Conservation (phyloP, 2,797 vertebrate genomes). For the Syndactyla subalaris region DNA sequence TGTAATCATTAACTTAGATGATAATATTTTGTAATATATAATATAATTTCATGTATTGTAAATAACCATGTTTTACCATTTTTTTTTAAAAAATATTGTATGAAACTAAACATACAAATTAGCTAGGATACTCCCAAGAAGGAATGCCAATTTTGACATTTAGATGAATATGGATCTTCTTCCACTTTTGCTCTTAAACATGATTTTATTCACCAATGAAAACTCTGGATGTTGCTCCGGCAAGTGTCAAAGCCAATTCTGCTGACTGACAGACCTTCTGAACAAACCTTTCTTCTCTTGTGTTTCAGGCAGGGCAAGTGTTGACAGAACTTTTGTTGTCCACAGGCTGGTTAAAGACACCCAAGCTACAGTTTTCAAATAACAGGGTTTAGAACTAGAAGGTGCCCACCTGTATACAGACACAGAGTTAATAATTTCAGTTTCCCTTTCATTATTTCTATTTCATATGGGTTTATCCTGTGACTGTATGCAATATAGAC, state of each 20-base stretch:
- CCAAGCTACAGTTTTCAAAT: background rate
- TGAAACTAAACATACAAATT: background rate
- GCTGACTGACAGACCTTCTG: background rate
- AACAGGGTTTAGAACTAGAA: background rate
- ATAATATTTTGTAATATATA: background rate
- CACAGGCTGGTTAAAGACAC: background rate
- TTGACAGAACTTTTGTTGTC: background rate
- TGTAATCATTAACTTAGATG: background rate
- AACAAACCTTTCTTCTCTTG: background rate
- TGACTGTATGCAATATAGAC: too few species aligned
- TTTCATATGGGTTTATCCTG: background rate
- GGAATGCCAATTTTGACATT: background rate
- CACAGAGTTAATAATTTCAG: background rate
- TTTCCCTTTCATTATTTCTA: background rate
- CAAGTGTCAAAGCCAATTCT: background rate
- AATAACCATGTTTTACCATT: background rate
- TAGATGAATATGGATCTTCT: background rate
- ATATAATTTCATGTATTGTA: background rate
- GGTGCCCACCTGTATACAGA: background rate
- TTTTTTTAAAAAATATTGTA: background rate
- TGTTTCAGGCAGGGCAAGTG: background rate
- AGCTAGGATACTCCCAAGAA: background rate
- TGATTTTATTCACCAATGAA: background rate
- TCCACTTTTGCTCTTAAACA: background rate
- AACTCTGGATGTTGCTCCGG: background rate